A percentile compares a stretch with the other conserved stretches of the same genome.
Evolutionary conservation across 2,113 vertebrate genomes (phyloP).

Genomic region (Pedionomus torquatus): DNA sequence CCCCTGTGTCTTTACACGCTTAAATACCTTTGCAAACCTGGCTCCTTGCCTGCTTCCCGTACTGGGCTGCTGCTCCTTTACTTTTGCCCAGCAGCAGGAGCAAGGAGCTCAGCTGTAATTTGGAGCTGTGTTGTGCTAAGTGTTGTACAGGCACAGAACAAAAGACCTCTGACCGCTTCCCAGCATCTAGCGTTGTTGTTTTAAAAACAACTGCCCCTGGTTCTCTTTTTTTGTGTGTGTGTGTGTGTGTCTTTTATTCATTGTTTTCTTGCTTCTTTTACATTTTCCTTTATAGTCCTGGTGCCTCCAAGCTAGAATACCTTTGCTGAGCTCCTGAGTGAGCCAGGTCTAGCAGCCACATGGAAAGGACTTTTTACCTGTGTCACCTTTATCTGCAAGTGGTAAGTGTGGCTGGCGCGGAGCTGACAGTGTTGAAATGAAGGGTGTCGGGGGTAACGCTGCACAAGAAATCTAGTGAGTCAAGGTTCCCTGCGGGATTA

Average conservation of each 20-base stretch:
- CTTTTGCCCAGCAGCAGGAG: not conserved
- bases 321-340: not conserved
- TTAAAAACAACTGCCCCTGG: not conserved
- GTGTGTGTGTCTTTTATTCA: not conserved
- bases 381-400: not conserved
- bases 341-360: not conserved
- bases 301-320: slow-evolving; percentile 7
- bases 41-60: slow-evolving; percentile 14
- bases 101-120: not conserved
- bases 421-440: not conserved
- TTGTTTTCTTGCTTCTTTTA: slow-evolving; percentile 14
- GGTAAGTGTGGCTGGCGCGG: not conserved
- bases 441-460: not conserved
- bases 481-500: not conserved
- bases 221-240: not conserved
- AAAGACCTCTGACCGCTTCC: not conserved
- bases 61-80: not conserved
- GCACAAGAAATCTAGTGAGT: not conserved
- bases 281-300: not conserved
- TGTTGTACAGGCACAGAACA: not conserved
- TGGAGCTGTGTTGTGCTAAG: not conserved
- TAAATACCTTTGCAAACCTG: slow-evolving; percentile 31
- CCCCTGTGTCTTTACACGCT: not conserved
- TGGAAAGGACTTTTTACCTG: not conserved
- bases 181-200: not conserved